phyloP scores from a whole-genome alignment of 2,797 vertebrate genomes.

The Esox lucius region DNA sequence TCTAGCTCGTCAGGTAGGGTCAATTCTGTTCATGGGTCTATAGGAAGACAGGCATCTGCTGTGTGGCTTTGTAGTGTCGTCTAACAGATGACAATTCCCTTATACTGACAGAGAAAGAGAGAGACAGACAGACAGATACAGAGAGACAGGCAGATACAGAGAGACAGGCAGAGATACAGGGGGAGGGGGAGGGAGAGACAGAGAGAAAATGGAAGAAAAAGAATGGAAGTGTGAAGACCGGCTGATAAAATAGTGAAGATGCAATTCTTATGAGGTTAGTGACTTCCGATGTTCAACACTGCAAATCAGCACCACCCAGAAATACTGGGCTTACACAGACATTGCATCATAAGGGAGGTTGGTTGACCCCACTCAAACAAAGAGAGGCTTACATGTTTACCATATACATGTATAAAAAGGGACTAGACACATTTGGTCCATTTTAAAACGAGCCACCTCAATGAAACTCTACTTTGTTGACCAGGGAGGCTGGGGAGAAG shows the following conservation, averaged over 20 bases:
- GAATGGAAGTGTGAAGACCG: not conserved
- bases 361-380: constrained; percentile 10
- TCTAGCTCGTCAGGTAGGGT: constrained; percentile 21
- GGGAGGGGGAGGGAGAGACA: not conserved
- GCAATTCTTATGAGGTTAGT: not conserved
- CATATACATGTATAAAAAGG: not conserved
- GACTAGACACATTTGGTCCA: not conserved
- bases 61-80: constrained; percentile 11
- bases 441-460: no score
- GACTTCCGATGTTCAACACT: not conserved
- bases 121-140: constrained; percentile 7
- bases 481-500: not conserved
- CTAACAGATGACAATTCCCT: no score
- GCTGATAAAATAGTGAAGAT: not conserved
- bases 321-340: constrained; percentile 44
- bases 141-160: not conserved
- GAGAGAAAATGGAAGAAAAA: not conserved
- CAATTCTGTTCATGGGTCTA: constrained; percentile 11
- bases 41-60: constrained; percentile 31
- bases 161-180: not conserved
- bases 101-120: no score
- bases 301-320: constrained; percentile 15
- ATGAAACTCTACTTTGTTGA: no score
- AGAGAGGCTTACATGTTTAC: not conserved
- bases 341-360: constrained; percentile 53